Conservation (phyloP, 2,888 invertebrate genomes). For the Cactoblastis cactorum region DNA sequence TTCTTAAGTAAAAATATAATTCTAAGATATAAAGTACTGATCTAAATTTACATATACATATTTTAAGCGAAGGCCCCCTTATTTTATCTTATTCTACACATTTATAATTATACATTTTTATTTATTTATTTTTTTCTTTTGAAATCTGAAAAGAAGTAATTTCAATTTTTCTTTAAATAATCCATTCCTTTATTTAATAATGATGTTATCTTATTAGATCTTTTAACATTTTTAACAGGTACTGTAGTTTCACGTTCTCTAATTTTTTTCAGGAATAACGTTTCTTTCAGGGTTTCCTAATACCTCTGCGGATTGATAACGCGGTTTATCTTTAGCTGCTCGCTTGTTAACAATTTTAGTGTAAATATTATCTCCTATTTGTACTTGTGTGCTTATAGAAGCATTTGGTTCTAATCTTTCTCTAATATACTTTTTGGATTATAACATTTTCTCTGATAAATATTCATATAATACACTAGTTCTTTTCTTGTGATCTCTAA, state of each 20-base stretch:
- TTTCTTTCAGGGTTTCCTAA: conserved; percentile 13
- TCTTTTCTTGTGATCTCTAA: conserved; percentile 11
- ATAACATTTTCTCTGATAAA: not conserved
- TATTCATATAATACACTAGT: conserved; percentile 2
- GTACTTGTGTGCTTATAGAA: conserved; percentile 8
- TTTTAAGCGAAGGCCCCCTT: too few species aligned
- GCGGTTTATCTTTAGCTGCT: conserved; percentile 23
- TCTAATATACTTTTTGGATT: too few species aligned
- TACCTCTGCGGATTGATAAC: conserved; percentile 25
- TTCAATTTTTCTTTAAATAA: too few species aligned
- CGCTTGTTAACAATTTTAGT: conserved; percentile 24
- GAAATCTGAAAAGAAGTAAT: not conserved
- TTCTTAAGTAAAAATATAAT: too few species aligned
- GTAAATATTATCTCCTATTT: conserved; percentile 21
- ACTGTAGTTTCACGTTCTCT: conserved; percentile 9
- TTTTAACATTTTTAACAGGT: conserved; percentile 15
- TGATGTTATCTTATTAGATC: conserved; percentile 5
- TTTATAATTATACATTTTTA: too few species aligned
- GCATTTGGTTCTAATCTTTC: conserved; percentile 16
- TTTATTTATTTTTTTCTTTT: too few species aligned
- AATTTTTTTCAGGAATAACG: conserved; percentile 11
- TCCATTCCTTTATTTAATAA: too few species aligned
- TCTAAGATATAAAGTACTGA: too few species aligned
- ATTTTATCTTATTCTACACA: too few species aligned
- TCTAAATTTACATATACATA: too few species aligned